Percentiles rank a stretch among this genome's conserved stretches.
Evolutionary conservation across 2,113 vertebrate species (phyloP).

Genomic region (Pollimyrus isidori): DNA sequence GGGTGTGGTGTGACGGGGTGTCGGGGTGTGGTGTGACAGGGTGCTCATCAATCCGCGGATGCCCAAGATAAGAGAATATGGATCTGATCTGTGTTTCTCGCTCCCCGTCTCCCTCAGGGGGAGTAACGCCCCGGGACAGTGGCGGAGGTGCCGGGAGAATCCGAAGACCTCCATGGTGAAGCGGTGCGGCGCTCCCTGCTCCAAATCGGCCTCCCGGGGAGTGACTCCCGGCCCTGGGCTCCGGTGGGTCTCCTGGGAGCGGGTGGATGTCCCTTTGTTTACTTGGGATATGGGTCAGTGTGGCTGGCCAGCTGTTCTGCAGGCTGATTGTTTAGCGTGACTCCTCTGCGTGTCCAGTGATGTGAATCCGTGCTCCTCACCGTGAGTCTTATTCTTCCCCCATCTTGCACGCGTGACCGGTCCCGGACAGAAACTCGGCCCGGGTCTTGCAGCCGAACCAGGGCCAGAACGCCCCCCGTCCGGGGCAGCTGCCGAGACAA

Average conservation of each 20-base stretch:
- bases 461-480: slow-evolving; percentile 73
- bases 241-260: neutral
- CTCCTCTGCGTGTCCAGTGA: neutral
- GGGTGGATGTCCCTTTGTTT: neutral
- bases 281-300: neutral
- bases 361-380: neutral
- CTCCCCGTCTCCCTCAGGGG: slow-evolving; percentile 34
- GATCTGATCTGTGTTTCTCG: neutral
- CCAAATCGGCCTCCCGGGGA: neutral
- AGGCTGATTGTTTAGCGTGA: neutral
- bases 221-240: neutral
- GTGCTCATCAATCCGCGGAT: neutral
- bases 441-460: slow-evolving; percentile 78
- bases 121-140: slow-evolving; percentile 49
- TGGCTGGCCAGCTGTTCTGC: neutral
- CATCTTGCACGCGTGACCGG: neutral
- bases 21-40: too few relatives aligned
- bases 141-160: slow-evolving; percentile 50
- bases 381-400: neutral
- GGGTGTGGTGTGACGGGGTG: too few relatives aligned
- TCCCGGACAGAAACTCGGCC: slow-evolving; percentile 28
- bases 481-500: slow-evolving; percentile 74
- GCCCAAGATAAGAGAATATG: neutral
- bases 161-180: slow-evolving; percentile 55
- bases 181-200: slow-evolving; percentile 36